A percentile compares a stretch with the other conserved stretches of the same genome.
These are phyloP conservation scores for Neoseiulus cucumeris DNA, from an alignment of 1,140 invertebrate genomes.

Conservation along the genomic window DNA sequence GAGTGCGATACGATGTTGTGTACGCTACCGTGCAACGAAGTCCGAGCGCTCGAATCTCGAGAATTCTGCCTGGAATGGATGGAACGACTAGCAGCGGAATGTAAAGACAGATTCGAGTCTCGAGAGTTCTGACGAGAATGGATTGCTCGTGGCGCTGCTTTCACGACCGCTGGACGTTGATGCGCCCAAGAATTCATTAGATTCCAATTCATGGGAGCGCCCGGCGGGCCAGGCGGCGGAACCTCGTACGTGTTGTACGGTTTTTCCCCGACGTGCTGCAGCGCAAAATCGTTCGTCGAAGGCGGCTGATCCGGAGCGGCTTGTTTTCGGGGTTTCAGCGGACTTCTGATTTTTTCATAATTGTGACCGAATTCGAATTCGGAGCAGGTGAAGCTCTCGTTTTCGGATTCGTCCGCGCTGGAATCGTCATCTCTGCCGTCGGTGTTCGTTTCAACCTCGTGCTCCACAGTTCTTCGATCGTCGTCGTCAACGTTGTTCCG, in stretches of 20 bases:
- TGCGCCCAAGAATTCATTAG: neutral
- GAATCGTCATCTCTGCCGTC: conserved; percentile 34
- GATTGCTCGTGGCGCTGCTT: neutral
- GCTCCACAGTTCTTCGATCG: conserved; percentile 21
- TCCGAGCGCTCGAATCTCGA: neutral
- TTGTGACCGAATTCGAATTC: conserved; percentile 91
- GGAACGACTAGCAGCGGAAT: neutral
- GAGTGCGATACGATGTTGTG: neutral
- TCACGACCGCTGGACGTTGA: neutral
- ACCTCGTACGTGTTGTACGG: conserved; percentile 2
- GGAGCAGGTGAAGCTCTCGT: conserved; percentile 92
- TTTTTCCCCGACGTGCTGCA: neutral
- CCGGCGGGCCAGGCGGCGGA: neutral
- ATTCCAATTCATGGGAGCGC: neutral
- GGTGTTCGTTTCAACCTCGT: conserved; percentile 29
- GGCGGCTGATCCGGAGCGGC: neutral
- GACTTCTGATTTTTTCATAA: conserved; percentile 34
- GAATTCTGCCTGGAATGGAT: conserved; percentile 1
- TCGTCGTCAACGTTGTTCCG: conserved; percentile 21
- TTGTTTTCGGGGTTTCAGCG: neutral
- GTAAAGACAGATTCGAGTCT: neutral
- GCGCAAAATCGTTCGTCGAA: neutral
- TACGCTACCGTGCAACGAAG: neutral
- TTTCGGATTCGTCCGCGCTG: conserved; percentile 68
- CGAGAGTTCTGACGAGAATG: conserved; percentile 1